Base-by-base conservation (phyloP, 2,888 invertebrate genomes). In the Mesorhabditis belari region DNA sequence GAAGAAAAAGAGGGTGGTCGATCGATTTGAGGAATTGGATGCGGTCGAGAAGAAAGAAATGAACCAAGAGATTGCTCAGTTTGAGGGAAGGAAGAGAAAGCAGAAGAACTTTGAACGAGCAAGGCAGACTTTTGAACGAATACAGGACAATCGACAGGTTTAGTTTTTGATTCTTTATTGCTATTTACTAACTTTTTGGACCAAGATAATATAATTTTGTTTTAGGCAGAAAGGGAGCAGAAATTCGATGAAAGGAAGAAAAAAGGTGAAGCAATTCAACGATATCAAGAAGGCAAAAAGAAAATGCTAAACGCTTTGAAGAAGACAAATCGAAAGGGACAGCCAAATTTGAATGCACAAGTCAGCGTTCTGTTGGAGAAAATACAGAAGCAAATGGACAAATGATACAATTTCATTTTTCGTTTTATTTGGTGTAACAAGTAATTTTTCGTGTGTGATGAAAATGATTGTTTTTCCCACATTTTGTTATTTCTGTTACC, bases 271-370 rank as follows among this genome's bases (percentile, higher is more conserved):
- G 59, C 65, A 5, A 60, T 71, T 55, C 64, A 68, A 51, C 56
- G 62, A 26, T 68, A 74, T 26, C 63, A 65, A 27, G 64, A 66
- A 24, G 60, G 57, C 5, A 61, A 66, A 51, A 69, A 66, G 60
- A 73, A 71, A 54, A 76, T 76, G 69, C 74, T 74, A 64, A 67
- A 70, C 28, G 76, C 71, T 17, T 56, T 76, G 56, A 61, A 65
- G 53, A 68, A 70, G 62, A 64, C 60, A 51, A 76, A 72, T 29
- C 70, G 69, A 52, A 74, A 75, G 58, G 76, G 76, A 19, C 76
- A 76, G 54, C 76, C 76, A 21, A 76, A 76, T 59, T 57, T 76
- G 54, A 70, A 71, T 52, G 73, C 76, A 5, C 76, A 76, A 60
- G 66, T 76, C 44, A 71, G 67, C 12, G 70, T 76, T 26, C 57